A percentile compares a stretch with the other conserved stretches of the same genome.
Conservation (phyloP, 2,888 invertebrate genomes). For the Drosophila leonis region DNA sequence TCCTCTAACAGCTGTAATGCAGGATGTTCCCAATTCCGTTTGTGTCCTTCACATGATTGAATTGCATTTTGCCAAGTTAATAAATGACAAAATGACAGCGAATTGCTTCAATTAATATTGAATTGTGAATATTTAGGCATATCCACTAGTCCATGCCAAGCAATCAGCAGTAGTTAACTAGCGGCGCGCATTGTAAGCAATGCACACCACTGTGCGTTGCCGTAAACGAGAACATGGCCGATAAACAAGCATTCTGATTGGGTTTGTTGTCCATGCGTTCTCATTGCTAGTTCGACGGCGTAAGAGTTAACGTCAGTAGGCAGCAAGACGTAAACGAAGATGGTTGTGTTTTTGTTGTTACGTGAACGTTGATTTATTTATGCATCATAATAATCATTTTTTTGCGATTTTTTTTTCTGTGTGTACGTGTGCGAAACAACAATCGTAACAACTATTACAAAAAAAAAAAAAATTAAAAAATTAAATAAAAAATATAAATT, state of each 20-base stretch:
- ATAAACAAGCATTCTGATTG: constrained; percentile 59
- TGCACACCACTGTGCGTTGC: constrained; percentile 41
- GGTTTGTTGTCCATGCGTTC: constrained; percentile 60
- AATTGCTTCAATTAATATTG: background rate
- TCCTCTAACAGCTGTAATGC: constrained; percentile 51
- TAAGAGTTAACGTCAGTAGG: constrained; percentile 72
- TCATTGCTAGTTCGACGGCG: constrained; percentile 65
- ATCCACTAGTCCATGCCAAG: background rate
- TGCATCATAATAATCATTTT: constrained; percentile 51
- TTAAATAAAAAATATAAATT: background rate
- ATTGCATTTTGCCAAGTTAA: background rate
- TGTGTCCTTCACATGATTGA: background rate
- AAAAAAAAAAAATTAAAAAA: constrained; percentile 8
- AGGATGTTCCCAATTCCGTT: constrained; percentile 31
- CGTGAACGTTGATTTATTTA: constrained; percentile 74
- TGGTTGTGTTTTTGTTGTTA: constrained; percentile 82
- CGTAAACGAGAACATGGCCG: constrained; percentile 64
- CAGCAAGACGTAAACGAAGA: constrained; percentile 81
- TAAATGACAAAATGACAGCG: background rate
- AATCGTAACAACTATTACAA: constrained; percentile 37
- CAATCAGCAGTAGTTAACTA: background rate
- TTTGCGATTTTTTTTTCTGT: constrained; percentile 54
- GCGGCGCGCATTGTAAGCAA: constrained; percentile 1
- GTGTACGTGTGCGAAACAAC: constrained; percentile 51
- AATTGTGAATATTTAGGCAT: background rate